phyloP scores from a whole-genome alignment of 2,113 vertebrate species.

The Notothenia coriiceps region DNA sequence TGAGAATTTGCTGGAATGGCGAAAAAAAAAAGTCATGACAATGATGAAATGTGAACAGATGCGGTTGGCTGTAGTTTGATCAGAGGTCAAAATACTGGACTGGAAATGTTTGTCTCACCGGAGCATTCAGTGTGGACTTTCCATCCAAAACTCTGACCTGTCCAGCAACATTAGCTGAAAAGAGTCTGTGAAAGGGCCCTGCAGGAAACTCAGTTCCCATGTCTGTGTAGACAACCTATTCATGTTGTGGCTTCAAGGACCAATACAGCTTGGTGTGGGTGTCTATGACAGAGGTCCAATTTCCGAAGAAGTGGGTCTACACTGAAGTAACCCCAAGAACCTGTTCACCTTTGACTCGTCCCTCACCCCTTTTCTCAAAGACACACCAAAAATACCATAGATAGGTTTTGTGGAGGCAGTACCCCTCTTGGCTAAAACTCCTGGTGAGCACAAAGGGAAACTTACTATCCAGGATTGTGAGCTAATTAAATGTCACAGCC shows the following conservation, averaged over 20 bases:
- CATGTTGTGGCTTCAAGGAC: slow-evolving; percentile 35
- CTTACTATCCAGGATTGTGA: slow-evolving; percentile 47
- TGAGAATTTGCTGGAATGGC: slow-evolving; percentile 73
- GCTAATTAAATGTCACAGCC: slow-evolving; percentile 77
- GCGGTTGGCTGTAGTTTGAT: slow-evolving; percentile 52
- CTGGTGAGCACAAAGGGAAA: slow-evolving; percentile 63
- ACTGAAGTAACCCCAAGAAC: slow-evolving; percentile 15
- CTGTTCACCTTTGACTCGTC: slow-evolving; percentile 23
- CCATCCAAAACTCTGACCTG: slow-evolving; percentile 42
- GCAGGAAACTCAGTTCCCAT: slow-evolving; percentile 58
- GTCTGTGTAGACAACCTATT: slow-evolving; percentile 40
- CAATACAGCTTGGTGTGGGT: slow-evolving; percentile 25
- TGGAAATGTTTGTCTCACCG: slow-evolving; percentile 49
- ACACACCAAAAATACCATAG: slow-evolving; percentile 57
- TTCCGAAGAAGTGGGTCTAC: slow-evolving; percentile 31
- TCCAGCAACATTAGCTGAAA: slow-evolving; percentile 41
- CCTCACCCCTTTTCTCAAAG: slow-evolving; percentile 20
- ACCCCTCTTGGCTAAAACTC: slow-evolving; percentile 65
- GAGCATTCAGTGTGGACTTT: slow-evolving; percentile 35
- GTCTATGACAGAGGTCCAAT: slow-evolving; percentile 24
- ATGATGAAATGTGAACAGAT: slow-evolving; percentile 63
- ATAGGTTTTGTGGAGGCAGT: slow-evolving; percentile 68
- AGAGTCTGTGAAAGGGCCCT: slow-evolving; percentile 33
- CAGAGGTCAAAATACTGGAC: slow-evolving; percentile 48
- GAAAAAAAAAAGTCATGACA: slow-evolving; percentile 47